Conservation (phyloP, 2,797 vertebrate species). For the Pangasius krempfi region DNA sequence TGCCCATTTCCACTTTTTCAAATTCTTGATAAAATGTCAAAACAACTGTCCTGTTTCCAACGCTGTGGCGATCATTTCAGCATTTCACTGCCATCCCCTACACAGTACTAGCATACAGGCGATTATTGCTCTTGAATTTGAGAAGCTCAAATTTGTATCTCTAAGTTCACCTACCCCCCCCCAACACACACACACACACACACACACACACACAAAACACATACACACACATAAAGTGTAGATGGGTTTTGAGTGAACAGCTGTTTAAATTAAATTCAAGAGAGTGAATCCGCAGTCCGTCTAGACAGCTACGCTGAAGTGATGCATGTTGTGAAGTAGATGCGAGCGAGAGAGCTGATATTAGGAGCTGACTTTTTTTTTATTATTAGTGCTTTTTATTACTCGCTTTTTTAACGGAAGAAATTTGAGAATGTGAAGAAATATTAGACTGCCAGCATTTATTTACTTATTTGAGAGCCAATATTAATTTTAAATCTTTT, state of each 20-base stretch:
- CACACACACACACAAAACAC: slow-evolving; percentile 9
- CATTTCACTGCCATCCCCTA: slow-evolving; percentile 31
- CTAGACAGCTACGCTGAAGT: slow-evolving; percentile 77
- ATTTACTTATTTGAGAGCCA: slow-evolving; percentile 25
- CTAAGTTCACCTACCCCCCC: background rate
- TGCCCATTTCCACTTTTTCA: background rate
- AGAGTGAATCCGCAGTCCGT: slow-evolving; percentile 63
- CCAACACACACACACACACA: slow-evolving; percentile 7
- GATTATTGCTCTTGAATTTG: slow-evolving; percentile 58
- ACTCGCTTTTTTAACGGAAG: slow-evolving; percentile 38
- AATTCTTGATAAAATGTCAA: slow-evolving; percentile 8
- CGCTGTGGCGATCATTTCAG: background rate
- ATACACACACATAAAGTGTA: background rate
- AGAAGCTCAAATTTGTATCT: slow-evolving; percentile 57
- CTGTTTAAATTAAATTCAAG: slow-evolving; percentile 79
- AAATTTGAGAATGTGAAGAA: slow-evolving; percentile 26
- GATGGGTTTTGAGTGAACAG: slow-evolving; percentile 70
- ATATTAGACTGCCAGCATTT: slow-evolving; percentile 22
- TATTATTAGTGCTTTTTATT: slow-evolving; percentile 67
- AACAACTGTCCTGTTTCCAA: background rate
- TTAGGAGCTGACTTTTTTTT: slow-evolving; percentile 61
- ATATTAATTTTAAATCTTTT: slow-evolving; percentile 14
- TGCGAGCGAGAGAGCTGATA: slow-evolving; percentile 75
- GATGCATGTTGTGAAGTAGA: slow-evolving; percentile 78
- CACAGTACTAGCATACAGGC: slow-evolving; percentile 22